Base-by-base conservation (phyloP, 1,140 invertebrate species). In the Micrasema longulum region DNA sequence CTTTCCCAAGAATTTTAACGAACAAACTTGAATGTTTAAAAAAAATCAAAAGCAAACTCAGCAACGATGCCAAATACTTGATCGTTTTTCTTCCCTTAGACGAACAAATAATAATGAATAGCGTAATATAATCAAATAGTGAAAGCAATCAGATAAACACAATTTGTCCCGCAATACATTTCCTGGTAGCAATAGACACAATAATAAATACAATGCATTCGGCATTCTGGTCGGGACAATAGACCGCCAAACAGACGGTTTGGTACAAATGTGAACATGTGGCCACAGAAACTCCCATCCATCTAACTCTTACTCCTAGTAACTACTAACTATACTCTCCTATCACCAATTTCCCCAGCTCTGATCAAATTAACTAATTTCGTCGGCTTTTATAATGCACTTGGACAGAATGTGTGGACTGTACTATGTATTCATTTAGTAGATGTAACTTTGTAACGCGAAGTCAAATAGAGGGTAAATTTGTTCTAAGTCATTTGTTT, bases 401-500 rank as follows among this genome's bases (percentile, higher is more conserved):
- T 47, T 14, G 50, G 35, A 65, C 47, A n/a, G 14, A 53, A n/a
- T 45, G 55, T 48, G 35, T 47, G 50, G 48, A 45, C n/a, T n/a
- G n/a, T n/a, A n/a, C n/a, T 66, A 35, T 63, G 69, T 74, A 52
- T 74, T 71, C 71, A 65, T 71, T 75, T 50, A 68, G 55, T 69
- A 9, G 23, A 35, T 41, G 65, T 75, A 69, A 75, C 63, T 63
- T 66, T 22, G 43, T n/a, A n/a, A n/a, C n/a, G n/a, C n/a, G 23
- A 52, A 69, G 69, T 75, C 64, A 75, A 75, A 71, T 53, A 62
- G 69, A 69, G 73, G 73, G 48, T n/a, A 69, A 70, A 75, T 75
- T 75, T 75, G 73, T 75, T 75, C 69, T 72, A 75, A 75, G 69
- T 75, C 73, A 75, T 75, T 75, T 75, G 73, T 72, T 69, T 65